Base-by-base conservation (phyloP, 2,113 vertebrate species). In the Dendrocopos noguchii region DNA sequence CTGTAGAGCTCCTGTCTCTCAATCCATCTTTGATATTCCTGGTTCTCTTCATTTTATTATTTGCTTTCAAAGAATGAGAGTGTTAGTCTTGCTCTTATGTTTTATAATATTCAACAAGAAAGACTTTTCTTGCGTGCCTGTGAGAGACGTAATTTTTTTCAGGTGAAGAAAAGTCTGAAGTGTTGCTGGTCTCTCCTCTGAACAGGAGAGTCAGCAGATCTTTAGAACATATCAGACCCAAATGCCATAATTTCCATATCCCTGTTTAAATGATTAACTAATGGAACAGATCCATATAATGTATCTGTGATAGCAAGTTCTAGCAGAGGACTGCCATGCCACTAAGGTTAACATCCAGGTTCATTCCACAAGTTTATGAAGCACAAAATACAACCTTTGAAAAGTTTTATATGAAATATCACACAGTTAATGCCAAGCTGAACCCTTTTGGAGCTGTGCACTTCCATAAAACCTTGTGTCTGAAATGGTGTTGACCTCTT, bases 331-430 rank as follows among this genome's bases (percentile, higher is more conserved):
- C 68, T 94, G 81, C 61, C 56, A 52, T 80, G 64, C 83, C 83
- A 63, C 72, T 85, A 57, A 81, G 95, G 92, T 97, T 95, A 94
- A 93, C 87, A 84, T 91, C 64, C 68, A 94, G 88, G 94, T 95
- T 95, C 93, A 93, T 97, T 96, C 91, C 82, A 63, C 92, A 94
- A 85, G 81, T 96, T 97, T 97, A 96, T 96, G 95, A 91, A 90
- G 95, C 96, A 97, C 87, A 77, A 94, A 96, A 78, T 92, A 89
- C 71, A 91, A 93, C 84, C 94, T 97, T 91, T 95, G 94, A 75
- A 95, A 97, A 96, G 84, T 94, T 95, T 94, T 66, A 46, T 90
- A 80, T 86, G 66, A 92, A 93, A 94, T 95, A 95, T 16, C 94
- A 80, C 83, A n/a, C 71, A 91, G 86, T 89, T 91, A 95, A 94